Percentiles rank a stretch among this genome's conserved stretches.
These are phyloP conservation scores for Jaculus jaculus DNA, from an alignment of 2,113 vertebrate genomes.

Conservation along the genomic window DNA sequence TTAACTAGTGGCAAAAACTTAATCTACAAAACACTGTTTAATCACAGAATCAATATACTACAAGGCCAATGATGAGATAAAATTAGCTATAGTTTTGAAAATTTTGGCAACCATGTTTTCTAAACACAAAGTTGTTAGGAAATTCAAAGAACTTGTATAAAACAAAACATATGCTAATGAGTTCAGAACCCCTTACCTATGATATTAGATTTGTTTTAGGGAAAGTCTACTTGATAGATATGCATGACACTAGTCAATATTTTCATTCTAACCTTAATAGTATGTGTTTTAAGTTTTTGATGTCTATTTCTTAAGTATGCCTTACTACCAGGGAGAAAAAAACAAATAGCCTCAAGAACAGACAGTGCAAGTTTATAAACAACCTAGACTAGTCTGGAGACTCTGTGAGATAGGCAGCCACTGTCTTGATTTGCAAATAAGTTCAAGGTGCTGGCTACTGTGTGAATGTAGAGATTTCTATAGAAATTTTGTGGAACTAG, in stretches of 20 bases:
- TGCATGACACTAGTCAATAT: not conserved
- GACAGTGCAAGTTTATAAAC: not conserved
- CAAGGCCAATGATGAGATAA: not conserved
- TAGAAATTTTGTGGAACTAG: not conserved
- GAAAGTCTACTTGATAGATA: not conserved
- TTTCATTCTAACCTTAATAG: not conserved
- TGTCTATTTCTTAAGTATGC: not conserved
- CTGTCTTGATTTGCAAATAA: not conserved
- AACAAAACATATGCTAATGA: not conserved
- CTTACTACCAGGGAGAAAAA: not conserved
- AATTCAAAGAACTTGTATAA: not conserved
- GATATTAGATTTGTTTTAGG: not conserved
- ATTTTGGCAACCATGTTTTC: not conserved
- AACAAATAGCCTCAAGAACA: not conserved
- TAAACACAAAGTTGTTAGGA: not conserved
- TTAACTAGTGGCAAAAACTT: not conserved
- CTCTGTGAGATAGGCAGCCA: fast-evolving
- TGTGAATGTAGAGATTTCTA: not conserved
- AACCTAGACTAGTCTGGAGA: not conserved
- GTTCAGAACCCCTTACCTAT: not conserved
- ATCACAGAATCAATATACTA: not conserved
- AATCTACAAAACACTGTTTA: not conserved
- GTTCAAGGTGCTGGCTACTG: fast-evolving
- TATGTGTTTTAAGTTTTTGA: not conserved
- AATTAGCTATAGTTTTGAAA: not conserved